A percentile compares a stretch with the other conserved stretches of the same genome.
These are phyloP conservation scores for Escarpia spicata DNA, from an alignment of 2,888 invertebrate species.

Conservation along the genomic window DNA sequence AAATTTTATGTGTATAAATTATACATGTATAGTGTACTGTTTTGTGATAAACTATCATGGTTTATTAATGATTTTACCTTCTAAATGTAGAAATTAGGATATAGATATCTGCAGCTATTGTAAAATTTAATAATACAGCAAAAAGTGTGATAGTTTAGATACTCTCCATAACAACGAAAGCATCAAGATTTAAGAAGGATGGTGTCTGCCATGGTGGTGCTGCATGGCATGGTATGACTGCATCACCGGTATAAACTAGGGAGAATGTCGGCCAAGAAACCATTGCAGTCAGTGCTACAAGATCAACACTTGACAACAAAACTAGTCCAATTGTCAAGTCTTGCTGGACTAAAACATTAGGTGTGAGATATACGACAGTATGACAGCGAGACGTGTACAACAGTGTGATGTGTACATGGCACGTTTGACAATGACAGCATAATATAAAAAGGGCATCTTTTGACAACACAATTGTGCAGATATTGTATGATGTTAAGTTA, in stretches of 20 bases:
- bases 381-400: neutral
- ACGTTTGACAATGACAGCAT: neutral
- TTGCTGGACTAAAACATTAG: too few relatives aligned
- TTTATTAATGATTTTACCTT: neutral
- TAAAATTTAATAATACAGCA: neutral
- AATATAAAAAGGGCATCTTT: neutral
- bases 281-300: too few relatives aligned
- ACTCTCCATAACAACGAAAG: neutral
- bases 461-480: neutral
- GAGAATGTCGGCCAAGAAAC: too few relatives aligned
- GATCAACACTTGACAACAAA: too few relatives aligned
- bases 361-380: too few relatives aligned
- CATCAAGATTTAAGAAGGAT: neutral
- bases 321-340: too few relatives aligned
- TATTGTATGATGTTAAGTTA: neutral
- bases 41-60: neutral
- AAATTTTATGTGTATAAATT: neutral
- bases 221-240: too few relatives aligned
- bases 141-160: neutral
- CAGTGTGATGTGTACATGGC: neutral
- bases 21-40: neutral
- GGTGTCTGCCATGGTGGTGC: too few relatives aligned
- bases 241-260: too few relatives aligned
- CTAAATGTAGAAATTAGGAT: neutral
- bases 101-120: neutral